phyloP scores from a whole-genome alignment of 2,113 vertebrate genomes.

The Typhlomys cinereus region DNA sequence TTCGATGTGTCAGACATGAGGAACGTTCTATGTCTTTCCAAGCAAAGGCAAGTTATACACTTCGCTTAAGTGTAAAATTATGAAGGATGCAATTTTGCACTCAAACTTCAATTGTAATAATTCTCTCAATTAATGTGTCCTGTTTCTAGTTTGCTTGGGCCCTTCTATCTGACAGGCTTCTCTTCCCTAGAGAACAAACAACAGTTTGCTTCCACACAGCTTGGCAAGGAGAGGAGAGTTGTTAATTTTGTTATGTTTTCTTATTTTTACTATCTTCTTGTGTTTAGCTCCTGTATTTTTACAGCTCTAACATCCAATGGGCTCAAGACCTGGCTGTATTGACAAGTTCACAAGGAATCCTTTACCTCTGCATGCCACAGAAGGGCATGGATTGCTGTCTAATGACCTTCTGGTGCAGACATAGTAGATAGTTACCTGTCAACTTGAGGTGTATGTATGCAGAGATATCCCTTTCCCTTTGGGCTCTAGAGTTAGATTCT shows the following conservation, averaged over 20 bases:
- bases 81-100: conserved; percentile 64
- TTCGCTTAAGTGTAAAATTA: conserved; percentile 72
- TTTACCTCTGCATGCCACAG: neutral
- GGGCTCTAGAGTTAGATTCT: neutral
- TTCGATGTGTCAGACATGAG: conserved; percentile 65
- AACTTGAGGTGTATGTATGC: neutral
- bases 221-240: conserved; percentile 27
- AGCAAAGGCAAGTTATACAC: conserved; percentile 42
- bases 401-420: neutral
- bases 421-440: neutral
- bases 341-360: neutral
- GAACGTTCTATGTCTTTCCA: conserved; percentile 63
- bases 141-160: conserved; percentile 57
- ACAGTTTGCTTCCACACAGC: conserved; percentile 53
- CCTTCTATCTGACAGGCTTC: conserved; percentile 61
- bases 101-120: conserved; percentile 60
- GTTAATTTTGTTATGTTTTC: conserved; percentile 50
- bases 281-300: conserved; percentile 26
- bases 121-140: conserved; percentile 66
- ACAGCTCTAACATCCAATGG: conserved; percentile 27
- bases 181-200: conserved; percentile 38
- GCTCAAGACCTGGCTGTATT: conserved; percentile 21
- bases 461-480: neutral
- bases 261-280: conserved; percentile 57
- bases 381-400: neutral